Evolutionary conservation across 2,113 vertebrate species (phyloP), one percentile per base, ranked within the genome.

Genomic region (Trichomycterus rosablanca): DNA sequence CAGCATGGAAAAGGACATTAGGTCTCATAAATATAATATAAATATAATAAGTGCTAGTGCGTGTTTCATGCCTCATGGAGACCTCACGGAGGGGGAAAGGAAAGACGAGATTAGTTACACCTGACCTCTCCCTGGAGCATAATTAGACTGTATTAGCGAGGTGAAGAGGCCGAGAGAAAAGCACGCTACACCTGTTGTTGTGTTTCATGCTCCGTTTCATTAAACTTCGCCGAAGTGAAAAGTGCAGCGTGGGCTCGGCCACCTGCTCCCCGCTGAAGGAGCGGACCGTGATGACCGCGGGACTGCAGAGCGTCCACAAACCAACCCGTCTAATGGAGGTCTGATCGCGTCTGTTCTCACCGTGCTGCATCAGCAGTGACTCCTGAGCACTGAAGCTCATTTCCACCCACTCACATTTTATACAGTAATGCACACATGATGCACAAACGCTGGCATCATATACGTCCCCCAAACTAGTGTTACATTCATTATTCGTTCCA

Each of bases 291-390:
- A 49, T 56, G 62, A 54, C 51, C 12, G 24, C 62, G 35, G 9
- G 14, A 46, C 42, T 46, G 44, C 53, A 50, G 55, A 50, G 35
- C 20, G 22, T 34, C 48, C 37, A 22, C 71, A 57, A 49, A 39
- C 52, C 39, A 51, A 54, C 37, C 60, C 43, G 66, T 44, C 49
- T 72, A 64, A 70, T 63, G 56, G 37, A 63, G 42, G 44, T 28
- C 68, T 74, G 55, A 76, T 76, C 54, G 2, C 12, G 52, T 56
- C 49, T 55, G 40, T 64, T 54, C 46, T 50, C 54, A 18, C 51
- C 55, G n/a, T 65, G 55, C 57, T 59, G 49, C 32, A 28, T 74
- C 67, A 62, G 63, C 67, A 57, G 30, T 42, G 34, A 49, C 50
- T 56, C 59, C 52, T 59, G 53, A 57, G 66, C 48, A 53, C 32